Base-by-base conservation (phyloP, 2,888 invertebrate genomes). In the Standfussiana lucernea region DNA sequence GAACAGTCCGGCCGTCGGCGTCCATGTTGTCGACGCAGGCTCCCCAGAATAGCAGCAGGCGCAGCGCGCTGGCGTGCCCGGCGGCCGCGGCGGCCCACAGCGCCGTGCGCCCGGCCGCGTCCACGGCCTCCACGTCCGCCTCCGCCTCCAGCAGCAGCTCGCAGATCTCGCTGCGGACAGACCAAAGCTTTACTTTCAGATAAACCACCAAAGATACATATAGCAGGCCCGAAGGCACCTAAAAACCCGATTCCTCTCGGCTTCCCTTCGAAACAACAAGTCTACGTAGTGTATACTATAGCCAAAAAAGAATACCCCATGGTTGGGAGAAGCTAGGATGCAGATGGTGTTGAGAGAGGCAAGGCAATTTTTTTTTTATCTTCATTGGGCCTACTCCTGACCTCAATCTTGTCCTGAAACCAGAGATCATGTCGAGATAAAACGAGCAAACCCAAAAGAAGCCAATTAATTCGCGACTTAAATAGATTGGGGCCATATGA, bases 11-110 rank as follows among this genome's bases (percentile, higher is more conserved):
- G 0, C 99, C 99, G 93, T 99, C 99, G 7, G 98, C 97, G 95
- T 99, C 99, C 97, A 99, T 99, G 89, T 98, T 98, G 95, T 99
- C 99, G 72, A 99, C 99, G 91, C 99, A 98, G 82, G 99, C 99
- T 61, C 99, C 99, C 99, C 99, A 99, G 96, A 99, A 99, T 83
- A 99, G 97, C 85, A 99, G 96, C 85, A 99, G 97, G 28, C 98
- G 98, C 1, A 99, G 98, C 1, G 99, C 98, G 24, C 98, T 97
- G 40, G 98, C 98, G 94, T 99, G 99, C 0, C 99, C 99, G 95
- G 99, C 99, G 21, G 99, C 98, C 13, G 99, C 99, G 0, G 99
- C 99, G 15, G 99, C 99, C 98, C 99, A 99, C 83, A 99, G 96
- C 5, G 99, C 98, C 2, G 98, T 98, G 70, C 99, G 97, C 0